A percentile compares a stretch with the other conserved stretches of the same genome.
These are phyloP conservation scores for Machimus atricapillus DNA, from an alignment of 2,888 invertebrate genomes.

Conservation along the genomic window DNA sequence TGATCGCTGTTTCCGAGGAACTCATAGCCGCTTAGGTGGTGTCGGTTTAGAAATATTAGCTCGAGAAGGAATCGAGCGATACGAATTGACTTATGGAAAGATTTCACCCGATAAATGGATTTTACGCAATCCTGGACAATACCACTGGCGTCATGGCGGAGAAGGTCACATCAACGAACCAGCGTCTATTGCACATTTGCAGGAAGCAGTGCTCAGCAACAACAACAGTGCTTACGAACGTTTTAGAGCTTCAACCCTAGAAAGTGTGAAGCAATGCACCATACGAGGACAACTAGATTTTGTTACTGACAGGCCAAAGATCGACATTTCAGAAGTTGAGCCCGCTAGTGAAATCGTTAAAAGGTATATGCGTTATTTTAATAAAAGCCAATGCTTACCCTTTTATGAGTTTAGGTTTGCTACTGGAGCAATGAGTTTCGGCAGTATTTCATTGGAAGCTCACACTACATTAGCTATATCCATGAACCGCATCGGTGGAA, in stretches of 20 bases:
- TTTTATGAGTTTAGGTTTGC: conserved; percentile 55
- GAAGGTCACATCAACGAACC: conserved; percentile 99
- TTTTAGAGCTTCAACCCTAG: conserved; percentile 84
- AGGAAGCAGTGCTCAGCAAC: conserved; percentile 88
- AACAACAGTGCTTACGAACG: conserved; percentile 83
- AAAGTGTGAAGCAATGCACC: conserved; percentile 85
- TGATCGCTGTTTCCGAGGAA: conserved; percentile 88
- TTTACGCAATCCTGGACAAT: conserved; percentile 87
- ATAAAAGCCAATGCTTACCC: not conserved
- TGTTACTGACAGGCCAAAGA: conserved; percentile 76
- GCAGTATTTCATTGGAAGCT: conserved; percentile 95
- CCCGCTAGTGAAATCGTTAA: conserved; percentile 94
- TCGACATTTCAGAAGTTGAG: conserved; percentile 89
- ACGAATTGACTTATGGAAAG: conserved; percentile 73
- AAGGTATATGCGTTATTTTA: conserved; percentile 71
- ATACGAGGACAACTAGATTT: conserved; percentile 93
- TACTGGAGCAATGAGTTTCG: conserved; percentile 93
- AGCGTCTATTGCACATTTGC: conserved; percentile 71
- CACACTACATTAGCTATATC: conserved; percentile 94
- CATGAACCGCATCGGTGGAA: conserved; percentile 97
- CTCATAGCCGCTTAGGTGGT: conserved; percentile 81
- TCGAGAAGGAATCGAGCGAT: conserved; percentile 82
- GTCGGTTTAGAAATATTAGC: conserved; percentile 88
- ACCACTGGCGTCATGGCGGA: conserved; percentile 96
- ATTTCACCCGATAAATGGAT: conserved; percentile 70